Conservation (phyloP, 92 coral and sea anemone genomes). For the Chrysogorgia sp. region DNA sequence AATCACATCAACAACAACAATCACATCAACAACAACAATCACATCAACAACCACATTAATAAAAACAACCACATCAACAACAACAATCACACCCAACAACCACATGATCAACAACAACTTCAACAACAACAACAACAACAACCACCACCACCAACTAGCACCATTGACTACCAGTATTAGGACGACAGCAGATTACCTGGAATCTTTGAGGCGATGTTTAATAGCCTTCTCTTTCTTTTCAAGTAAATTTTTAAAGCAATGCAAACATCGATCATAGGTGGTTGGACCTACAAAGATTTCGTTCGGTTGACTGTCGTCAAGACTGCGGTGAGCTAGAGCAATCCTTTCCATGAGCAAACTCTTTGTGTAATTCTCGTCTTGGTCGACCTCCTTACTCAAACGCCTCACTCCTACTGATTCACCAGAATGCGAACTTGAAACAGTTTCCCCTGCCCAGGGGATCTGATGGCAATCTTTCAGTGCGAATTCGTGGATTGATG, state of each 20-base stretch:
- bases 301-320: conserved; percentile 63
- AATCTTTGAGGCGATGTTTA: conserved; percentile 12
- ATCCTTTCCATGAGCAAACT: conserved; percentile 75
- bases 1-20: neutral
- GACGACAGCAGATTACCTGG: neutral
- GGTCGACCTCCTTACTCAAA: conserved; percentile 8
- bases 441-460: conserved; percentile 88
- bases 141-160: neutral
- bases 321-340: conserved; percentile 70
- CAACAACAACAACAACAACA: neutral
- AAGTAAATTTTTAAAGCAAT: conserved; percentile 89
- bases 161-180: neutral
- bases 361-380: neutral
- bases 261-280: conserved; percentile 85
- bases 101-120: neutral
- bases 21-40: neutral
- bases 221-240: conserved; percentile 61
- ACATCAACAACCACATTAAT: neutral
- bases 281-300: conserved; percentile 93
- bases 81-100: no score
- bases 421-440: conserved; percentile 58
- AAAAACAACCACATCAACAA: neutral
- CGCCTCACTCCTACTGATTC: conserved; percentile 59
- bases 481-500: conserved; percentile 93
- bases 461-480: conserved; percentile 92